These are phyloP conservation scores for Esox niger DNA, from an alignment of 2,113 vertebrate genomes.

Conservation along the genomic window DNA sequence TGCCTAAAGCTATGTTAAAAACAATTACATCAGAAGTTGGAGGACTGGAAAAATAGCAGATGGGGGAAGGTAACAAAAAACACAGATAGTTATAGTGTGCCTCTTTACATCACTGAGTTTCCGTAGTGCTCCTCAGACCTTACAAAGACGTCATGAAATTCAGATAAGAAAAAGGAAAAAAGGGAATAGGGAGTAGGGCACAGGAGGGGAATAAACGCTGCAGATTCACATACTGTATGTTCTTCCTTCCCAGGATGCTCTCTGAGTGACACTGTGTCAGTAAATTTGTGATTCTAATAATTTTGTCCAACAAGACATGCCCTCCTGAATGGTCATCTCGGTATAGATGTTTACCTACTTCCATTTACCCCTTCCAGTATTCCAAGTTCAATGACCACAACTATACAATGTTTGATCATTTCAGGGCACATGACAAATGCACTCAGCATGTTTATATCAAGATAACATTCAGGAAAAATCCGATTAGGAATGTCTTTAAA, in stretches of 20 bases:
- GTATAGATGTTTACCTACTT: neutral
- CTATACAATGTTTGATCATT: slow-evolving; percentile 24
- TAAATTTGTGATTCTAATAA: too few species aligned
- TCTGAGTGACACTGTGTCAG: too few species aligned
- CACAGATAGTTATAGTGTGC: neutral
- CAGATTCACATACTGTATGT: too few species aligned
- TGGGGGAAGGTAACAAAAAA: neutral
- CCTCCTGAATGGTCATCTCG: too few species aligned
- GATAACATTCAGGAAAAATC: neutral
- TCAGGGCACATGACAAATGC: slow-evolving; percentile 2
- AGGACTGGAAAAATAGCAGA: neutral
- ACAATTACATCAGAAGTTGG: neutral
- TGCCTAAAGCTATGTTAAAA: too few species aligned
- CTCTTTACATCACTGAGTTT: neutral
- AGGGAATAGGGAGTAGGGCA: too few species aligned
- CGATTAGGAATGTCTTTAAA: neutral
- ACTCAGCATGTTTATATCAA: neutral
- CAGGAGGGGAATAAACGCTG: too few species aligned
- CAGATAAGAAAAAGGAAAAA: too few species aligned
- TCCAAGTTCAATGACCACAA: slow-evolving; percentile 13
- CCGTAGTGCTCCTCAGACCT: neutral
- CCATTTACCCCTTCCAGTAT: neutral
- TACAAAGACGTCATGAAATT: too few species aligned
- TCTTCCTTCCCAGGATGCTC: too few species aligned
- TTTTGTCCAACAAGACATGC: too few species aligned